Conservation (phyloP, 2,888 invertebrate species). For the Abrostola tripartita region DNA sequence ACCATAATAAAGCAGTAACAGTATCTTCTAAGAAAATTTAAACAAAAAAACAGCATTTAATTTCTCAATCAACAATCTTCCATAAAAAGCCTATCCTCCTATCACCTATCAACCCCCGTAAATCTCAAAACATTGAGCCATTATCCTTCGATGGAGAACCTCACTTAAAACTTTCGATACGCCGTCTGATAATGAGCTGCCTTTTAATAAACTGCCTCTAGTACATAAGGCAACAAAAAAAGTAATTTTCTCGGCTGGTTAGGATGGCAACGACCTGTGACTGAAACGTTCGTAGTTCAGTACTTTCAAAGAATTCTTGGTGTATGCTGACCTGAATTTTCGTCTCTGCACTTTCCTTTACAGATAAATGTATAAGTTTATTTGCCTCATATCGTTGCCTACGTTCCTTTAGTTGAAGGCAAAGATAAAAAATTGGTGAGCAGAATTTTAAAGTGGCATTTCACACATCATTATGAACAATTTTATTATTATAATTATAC, state of each 20-base stretch:
- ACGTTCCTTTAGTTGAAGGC: no score
- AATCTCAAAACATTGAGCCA: not conserved
- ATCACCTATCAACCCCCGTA: not conserved
- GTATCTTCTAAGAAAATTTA: no score
- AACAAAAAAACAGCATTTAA: not conserved
- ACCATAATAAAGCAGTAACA: no score
- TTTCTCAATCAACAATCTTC: not conserved
- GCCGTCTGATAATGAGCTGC: slow-evolving; percentile 22
- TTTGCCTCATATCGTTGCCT: not conserved
- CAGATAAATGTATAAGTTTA: slow-evolving; percentile 3
- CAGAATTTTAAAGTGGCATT: no score
- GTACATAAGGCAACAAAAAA: slow-evolving; percentile 20
- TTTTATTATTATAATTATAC: no score
- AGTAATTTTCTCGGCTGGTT: slow-evolving; percentile 25
- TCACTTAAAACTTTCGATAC: slow-evolving; percentile 21
- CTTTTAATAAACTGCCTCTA: slow-evolving; percentile 34
- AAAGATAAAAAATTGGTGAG: no score
- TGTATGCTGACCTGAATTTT: slow-evolving; percentile 5
- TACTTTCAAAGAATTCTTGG: slow-evolving; percentile 9
- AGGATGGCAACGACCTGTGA: slow-evolving; percentile 22
- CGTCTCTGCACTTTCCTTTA: not conserved
- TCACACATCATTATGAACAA: no score
- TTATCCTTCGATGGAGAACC: not conserved
- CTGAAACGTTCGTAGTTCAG: slow-evolving; percentile 6
- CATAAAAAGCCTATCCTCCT: not conserved